These are phyloP conservation scores for Seriola aureovittata DNA, from an alignment of 2,113 vertebrate genomes.

Conservation along the genomic window DNA sequence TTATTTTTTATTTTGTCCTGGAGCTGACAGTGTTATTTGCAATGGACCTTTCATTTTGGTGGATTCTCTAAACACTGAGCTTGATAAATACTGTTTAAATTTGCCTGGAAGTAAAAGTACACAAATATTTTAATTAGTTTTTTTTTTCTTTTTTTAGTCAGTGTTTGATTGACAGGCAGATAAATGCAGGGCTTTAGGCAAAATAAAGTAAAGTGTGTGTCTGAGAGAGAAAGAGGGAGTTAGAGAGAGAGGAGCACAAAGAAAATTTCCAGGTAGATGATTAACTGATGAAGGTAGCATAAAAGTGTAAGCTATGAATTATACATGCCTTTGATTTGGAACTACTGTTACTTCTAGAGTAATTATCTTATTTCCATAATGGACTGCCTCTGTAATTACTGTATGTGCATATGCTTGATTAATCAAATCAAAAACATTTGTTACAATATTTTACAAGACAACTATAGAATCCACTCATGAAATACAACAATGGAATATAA, in stretches of 20 bases:
- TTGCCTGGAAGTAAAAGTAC: slow-evolving; percentile 64
- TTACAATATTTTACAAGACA: background rate
- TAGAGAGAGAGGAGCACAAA: slow-evolving; percentile 12
- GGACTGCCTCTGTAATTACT: background rate
- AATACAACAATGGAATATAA: background rate
- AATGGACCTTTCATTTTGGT: slow-evolving; percentile 31
- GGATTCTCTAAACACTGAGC: slow-evolving; percentile 50
- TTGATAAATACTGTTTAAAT: slow-evolving; percentile 50
- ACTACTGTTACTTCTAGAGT: background rate
- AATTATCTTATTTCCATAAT: background rate
- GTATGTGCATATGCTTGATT: background rate
- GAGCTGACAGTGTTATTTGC: slow-evolving; percentile 50
- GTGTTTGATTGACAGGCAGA: slow-evolving; percentile 70
- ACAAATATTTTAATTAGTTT: slow-evolving; percentile 64
- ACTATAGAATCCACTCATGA: background rate
- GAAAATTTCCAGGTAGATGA: slow-evolving; percentile 13
- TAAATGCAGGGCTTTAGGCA: slow-evolving; percentile 63
- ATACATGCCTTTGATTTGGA: slow-evolving; percentile 23
- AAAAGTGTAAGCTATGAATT: slow-evolving; percentile 30
- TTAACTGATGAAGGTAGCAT: slow-evolving; percentile 21
- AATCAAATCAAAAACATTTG: background rate
- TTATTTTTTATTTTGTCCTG: slow-evolving; percentile 24
- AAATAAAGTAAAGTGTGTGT: slow-evolving; percentile 21
- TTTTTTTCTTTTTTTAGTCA: background rate
- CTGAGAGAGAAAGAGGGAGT: background rate